Conservation (phyloP, 2,888 invertebrate genomes). For the Pachydiplax longipennis region DNA sequence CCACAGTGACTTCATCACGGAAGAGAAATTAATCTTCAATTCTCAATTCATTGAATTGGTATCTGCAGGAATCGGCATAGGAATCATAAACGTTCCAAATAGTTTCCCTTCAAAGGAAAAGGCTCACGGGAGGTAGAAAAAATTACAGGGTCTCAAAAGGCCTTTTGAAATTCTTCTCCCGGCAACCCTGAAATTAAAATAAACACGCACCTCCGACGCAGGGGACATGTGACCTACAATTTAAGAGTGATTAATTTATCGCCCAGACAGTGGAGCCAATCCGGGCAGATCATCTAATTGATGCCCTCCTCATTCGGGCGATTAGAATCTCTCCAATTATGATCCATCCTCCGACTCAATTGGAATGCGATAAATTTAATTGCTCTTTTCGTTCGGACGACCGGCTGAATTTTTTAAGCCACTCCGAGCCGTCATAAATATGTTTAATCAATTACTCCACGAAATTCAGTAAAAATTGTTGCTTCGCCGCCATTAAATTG, state of each 20-base stretch:
- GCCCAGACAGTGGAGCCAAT: neutral
- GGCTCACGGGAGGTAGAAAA: neutral
- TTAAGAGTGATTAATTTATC: neutral
- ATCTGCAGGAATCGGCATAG: neutral
- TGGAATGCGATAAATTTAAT: no score
- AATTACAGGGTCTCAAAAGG: neutral
- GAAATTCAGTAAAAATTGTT: no score
- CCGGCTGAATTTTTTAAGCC: no score
- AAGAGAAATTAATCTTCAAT: neutral
- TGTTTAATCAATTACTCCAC: no score
- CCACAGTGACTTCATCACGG: neutral
- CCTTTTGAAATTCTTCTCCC: neutral
- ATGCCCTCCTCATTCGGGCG: neutral
- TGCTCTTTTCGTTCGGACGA: no score
- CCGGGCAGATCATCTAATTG: neutral
- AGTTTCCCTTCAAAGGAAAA: neutral
- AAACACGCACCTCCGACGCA: neutral
- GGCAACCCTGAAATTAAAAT: neutral
- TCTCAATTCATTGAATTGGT: neutral
- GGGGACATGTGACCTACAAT: neutral
- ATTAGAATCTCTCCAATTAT: neutral
- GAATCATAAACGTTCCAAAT: neutral
- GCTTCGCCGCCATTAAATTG: no score
- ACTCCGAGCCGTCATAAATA: no score
- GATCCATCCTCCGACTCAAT: no score